phyloP scores from a whole-genome alignment of 2,113 vertebrate species.

The Pteropus alecto region DNA sequence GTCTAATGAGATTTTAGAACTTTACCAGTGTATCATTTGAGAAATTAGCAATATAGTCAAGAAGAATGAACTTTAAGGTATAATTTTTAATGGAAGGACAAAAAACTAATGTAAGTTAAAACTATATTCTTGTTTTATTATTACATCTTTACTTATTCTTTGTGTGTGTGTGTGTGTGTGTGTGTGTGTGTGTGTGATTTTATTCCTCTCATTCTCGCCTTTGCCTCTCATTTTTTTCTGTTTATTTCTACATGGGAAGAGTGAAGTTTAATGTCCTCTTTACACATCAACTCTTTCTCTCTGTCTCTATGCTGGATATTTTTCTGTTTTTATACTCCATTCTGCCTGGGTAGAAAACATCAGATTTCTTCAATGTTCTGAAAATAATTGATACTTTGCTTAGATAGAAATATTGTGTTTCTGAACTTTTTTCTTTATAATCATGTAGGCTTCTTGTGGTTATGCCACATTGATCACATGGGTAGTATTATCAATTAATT shows the following conservation, averaged over 20 bases:
- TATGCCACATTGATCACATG: background rate
- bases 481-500: background rate
- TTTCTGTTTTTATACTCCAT: constrained; percentile 57
- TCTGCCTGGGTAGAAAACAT: constrained; percentile 52
- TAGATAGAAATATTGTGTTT: constrained; percentile 1
- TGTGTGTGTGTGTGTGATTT: background rate
- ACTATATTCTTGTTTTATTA: background rate
- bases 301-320: constrained; percentile 56
- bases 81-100: constrained; percentile 44
- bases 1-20: constrained; percentile 55
- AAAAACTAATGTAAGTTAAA: constrained; percentile 6
- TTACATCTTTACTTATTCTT: background rate
- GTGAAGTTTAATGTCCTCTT: constrained; percentile 29
- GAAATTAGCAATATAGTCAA: constrained; percentile 18
- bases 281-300: constrained; percentile 33
- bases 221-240: constrained; percentile 19
- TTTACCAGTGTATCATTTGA: constrained; percentile 54
- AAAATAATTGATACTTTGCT: constrained; percentile 44
- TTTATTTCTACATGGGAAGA: constrained; percentile 62
- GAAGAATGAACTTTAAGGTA: constrained; percentile 52
- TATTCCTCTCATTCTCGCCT: background rate
- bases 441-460: background rate
- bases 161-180: background rate
- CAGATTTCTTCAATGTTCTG: constrained; percentile 57
- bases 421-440: constrained; percentile 6